Evolutionary conservation across 2,113 vertebrate species (phyloP).

Genomic region (Anolis sagrei): DNA sequence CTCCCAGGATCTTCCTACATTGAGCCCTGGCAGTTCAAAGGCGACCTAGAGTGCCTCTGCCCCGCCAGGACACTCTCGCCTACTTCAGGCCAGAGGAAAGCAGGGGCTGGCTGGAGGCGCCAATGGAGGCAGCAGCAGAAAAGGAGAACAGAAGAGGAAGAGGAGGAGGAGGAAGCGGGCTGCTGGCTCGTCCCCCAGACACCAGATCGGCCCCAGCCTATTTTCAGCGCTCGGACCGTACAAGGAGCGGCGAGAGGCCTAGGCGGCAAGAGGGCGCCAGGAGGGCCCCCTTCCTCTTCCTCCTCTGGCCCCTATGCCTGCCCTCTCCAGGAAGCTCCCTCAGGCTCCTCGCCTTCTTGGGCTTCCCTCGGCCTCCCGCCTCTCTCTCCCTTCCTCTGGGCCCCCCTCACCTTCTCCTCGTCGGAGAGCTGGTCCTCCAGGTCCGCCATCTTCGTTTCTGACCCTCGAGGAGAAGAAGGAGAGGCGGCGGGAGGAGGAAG

Average conservation of each 20-base stretch:
- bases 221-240: slow-evolving; percentile 38
- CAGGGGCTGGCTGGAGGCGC: too few species aligned
- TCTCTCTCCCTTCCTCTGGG: background rate
- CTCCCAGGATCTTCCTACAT: too few species aligned
- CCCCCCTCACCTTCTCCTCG: slow-evolving; percentile 35
- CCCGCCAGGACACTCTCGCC: background rate
- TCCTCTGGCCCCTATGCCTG: background rate
- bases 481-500: background rate
- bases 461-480: too few species aligned
- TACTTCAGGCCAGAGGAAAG: background rate
- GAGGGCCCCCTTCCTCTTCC: background rate
- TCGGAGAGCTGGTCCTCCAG: slow-evolving; percentile 32
- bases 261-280: too few species aligned
- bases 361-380: too few species aligned
- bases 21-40: too few species aligned
- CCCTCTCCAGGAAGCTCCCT: background rate
- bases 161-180: background rate
- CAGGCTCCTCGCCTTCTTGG: background rate
- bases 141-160: background rate
- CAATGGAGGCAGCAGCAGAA: background rate
- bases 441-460: slow-evolving; percentile 29
- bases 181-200: background rate
- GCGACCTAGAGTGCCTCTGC: too few species aligned
- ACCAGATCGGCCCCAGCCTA: slow-evolving; percentile 33
- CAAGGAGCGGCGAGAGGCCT: slow-evolving; percentile 13